Conservation (phyloP, 2,113 vertebrate species). For the Cervus canadensis region DNA sequence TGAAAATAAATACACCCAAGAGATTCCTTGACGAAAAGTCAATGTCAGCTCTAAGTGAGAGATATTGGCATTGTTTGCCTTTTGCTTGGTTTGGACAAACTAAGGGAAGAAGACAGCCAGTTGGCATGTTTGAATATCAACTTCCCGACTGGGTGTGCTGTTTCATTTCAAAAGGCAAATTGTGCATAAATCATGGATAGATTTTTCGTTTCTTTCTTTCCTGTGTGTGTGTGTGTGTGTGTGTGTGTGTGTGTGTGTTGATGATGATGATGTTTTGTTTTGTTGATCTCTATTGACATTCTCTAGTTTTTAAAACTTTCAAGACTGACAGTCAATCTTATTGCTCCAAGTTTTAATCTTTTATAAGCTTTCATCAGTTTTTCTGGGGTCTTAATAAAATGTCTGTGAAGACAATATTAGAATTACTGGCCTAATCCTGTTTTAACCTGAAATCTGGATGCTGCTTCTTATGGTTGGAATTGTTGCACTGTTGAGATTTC, state of each 20-base stretch:
- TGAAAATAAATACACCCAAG: background rate
- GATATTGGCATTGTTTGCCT: background rate
- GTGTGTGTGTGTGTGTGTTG: background rate
- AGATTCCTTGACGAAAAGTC: background rate
- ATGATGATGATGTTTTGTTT: background rate
- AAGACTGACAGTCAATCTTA: background rate
- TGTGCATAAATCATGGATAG: background rate
- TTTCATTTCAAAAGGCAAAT: background rate
- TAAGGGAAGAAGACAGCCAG: background rate
- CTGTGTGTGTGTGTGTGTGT: background rate
- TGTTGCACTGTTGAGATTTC: background rate
- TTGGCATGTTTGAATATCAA: background rate
- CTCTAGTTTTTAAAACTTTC: background rate
- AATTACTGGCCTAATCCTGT: background rate
- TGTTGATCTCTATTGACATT: background rate
- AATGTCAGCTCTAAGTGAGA: background rate
- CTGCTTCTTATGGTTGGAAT: background rate
- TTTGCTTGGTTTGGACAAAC: background rate
- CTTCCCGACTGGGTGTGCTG: background rate
- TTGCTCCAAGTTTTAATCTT: background rate
- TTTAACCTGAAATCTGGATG: constrained; percentile 4
- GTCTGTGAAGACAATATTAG: background rate
- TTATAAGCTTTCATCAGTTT: background rate
- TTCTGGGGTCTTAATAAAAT: background rate
- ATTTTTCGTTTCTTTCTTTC: background rate